Conservation (phyloP, 2,113 vertebrate species). For the Notechis scutatus region DNA sequence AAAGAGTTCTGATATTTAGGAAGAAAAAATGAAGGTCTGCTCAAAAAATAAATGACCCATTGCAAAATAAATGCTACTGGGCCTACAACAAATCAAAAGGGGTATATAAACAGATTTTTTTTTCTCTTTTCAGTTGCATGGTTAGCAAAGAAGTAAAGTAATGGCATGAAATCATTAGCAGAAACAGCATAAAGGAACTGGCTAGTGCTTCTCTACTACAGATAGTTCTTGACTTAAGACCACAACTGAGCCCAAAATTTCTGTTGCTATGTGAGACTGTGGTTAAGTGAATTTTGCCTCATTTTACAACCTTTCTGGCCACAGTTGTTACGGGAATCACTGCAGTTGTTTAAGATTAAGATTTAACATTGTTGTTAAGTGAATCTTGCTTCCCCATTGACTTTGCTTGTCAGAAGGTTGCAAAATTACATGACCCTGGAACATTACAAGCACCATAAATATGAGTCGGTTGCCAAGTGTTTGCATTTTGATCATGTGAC, state of each 20-base stretch:
- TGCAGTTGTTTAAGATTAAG: not conserved
- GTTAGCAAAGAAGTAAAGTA: not conserved
- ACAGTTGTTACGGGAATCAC: not conserved
- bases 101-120: not conserved
- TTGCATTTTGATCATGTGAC: not conserved
- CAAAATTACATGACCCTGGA: not conserved
- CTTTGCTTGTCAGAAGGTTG: not conserved
- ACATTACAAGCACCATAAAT: not conserved
- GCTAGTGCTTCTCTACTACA: not conserved
- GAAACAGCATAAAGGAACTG: not conserved
- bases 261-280: not conserved
- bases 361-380: not conserved
- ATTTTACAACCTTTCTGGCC: not conserved
- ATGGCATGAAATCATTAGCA: not conserved
- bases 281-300: not conserved
- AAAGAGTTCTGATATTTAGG: not conserved
- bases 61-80: not conserved
- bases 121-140: not conserved
- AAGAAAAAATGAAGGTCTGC: not conserved
- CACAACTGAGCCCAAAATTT: not conserved
- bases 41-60: not conserved
- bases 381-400: not conserved
- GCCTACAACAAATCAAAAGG: not conserved
- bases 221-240: not conserved
- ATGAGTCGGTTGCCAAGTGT: not conserved